Conservation (phyloP, 2,888 invertebrate species). For the Scaptomyza caliginosa region DNA sequence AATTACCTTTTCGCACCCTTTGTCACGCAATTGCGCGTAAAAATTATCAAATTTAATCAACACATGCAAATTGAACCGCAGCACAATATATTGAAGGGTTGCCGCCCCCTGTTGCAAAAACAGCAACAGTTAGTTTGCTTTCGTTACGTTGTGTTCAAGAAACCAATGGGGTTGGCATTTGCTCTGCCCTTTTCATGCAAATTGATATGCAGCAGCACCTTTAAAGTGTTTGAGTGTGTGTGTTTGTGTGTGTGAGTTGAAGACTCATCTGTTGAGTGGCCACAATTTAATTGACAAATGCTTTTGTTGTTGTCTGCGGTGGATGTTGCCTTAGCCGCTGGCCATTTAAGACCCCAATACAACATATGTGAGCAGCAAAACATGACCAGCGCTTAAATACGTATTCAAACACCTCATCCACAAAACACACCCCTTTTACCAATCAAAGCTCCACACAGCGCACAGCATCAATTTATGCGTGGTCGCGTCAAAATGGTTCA, state of each 20-base stretch:
- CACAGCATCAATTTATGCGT: constrained; percentile 54
- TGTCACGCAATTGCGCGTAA: constrained; percentile 55
- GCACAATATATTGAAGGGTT: constrained; percentile 19
- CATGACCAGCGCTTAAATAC: constrained; percentile 38
- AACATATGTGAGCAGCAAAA: constrained; percentile 30
- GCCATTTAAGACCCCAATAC: constrained; percentile 12
- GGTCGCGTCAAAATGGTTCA: constrained; percentile 41
- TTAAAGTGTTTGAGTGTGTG: constrained; percentile 18
- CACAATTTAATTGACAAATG: constrained; percentile 52
- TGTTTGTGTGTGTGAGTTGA: constrained; percentile 3
- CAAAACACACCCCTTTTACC: not conserved
- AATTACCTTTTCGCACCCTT: constrained; percentile 9
- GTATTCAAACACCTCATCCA: constrained; percentile 9
- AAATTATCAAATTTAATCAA: constrained; percentile 72
- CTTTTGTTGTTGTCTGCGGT: constrained; percentile 22
- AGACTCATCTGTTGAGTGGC: constrained; percentile 23
- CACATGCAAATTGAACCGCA: constrained; percentile 36
- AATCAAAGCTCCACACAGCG: not conserved
- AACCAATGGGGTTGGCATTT: not conserved
- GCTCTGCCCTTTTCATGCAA: constrained; percentile 49
- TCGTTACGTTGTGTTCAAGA: not conserved
- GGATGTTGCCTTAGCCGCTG: constrained; percentile 6
- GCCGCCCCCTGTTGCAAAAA: not conserved
- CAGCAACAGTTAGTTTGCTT: constrained; percentile 52
- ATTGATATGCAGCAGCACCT: constrained; percentile 29